Base-by-base conservation (phyloP, 2,888 invertebrate genomes). In the Cheiracanthium punctorium region DNA sequence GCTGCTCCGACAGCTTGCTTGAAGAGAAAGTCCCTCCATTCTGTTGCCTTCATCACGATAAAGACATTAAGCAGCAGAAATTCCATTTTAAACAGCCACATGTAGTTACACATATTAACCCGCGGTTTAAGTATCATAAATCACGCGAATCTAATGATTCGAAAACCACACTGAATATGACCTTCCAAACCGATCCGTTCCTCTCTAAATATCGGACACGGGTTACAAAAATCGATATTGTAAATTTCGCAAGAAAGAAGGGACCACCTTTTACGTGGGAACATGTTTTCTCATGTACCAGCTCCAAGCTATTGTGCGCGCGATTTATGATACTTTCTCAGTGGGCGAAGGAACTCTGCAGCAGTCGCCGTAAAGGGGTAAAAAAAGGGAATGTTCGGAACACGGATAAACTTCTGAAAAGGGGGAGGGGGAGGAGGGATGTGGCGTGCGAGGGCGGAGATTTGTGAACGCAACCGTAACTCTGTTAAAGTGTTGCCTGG, bases 331-430 rank as follows among this genome's bases (percentile, higher is more conserved):
- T 58, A 58, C 48, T 5, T 48, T 64, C 75, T 77, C 76, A 65
- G 82, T 76, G 82, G n/a, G 75, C 71, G 82, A 82, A 58, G 37
- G 82, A 70, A 75, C 75, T n/a, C 67, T 82, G 82, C 70, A 75
- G 75, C 58, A 70, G 75, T 64, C 75, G 65, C 58, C 70, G 74
- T 73, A 30, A 67, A 73, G 80, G 80, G 74, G 80, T 41, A 17
- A 58, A 58, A 58, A 17, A n/a, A n/a, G n/a, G n/a, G n/a, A n/a
- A 48, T 48, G 48, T 7, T 48, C 8, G 37, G 7, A 48, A 17
- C 2, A 17, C 2, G 48, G 41, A 41, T n/a, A n/a, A n/a, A n/a
- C n/a, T n/a, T n/a, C n/a, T n/a, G n/a, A n/a, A n/a, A n/a, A n/a
- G n/a, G 28, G 30, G 71, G 29, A 58, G 7, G 48, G 67, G 48